phyloP scores from a whole-genome alignment of 2,888 invertebrate species.

The Cryptosula pallasiana region DNA sequence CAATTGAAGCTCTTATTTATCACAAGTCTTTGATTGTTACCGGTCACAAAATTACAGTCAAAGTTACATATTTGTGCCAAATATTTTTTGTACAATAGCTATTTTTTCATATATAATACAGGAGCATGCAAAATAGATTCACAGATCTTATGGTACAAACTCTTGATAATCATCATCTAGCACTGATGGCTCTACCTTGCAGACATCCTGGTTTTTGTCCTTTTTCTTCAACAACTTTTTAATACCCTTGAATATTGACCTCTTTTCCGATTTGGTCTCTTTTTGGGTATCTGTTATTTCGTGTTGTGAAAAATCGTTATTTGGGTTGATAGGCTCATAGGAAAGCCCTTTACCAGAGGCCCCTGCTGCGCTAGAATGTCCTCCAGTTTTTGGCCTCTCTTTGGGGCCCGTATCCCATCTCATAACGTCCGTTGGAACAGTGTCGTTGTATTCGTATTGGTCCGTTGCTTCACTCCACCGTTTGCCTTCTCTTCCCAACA shows the following conservation, averaged over 20 bases:
- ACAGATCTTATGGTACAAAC: slow-evolving; percentile 2
- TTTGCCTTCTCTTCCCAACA: background rate
- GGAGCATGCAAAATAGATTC: background rate
- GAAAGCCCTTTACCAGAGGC: too few relatives aligned
- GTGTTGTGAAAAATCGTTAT: background rate
- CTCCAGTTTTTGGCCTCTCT: background rate
- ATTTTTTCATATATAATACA: background rate
- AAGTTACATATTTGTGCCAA: slow-evolving; percentile 2
- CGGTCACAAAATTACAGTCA: too few relatives aligned
- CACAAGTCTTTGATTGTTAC: too few relatives aligned
- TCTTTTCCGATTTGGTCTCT: background rate
- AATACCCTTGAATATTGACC: slow-evolving; percentile 4
- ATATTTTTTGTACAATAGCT: background rate
- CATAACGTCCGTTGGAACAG: background rate
- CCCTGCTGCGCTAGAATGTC: background rate
- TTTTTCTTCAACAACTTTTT: slow-evolving; percentile 17
- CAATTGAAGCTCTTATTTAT: too few relatives aligned
- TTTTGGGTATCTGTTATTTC: background rate
- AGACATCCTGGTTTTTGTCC: background rate
- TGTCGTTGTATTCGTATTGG: background rate
- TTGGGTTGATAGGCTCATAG: too few relatives aligned
- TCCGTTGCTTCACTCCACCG: background rate
- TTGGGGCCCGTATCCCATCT: background rate
- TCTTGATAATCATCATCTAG: slow-evolving; percentile 21
- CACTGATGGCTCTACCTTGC: background rate